These are phyloP conservation scores for Oscheius sp. DNA, from an alignment of 2,888 invertebrate genomes.

Conservation along the genomic window DNA sequence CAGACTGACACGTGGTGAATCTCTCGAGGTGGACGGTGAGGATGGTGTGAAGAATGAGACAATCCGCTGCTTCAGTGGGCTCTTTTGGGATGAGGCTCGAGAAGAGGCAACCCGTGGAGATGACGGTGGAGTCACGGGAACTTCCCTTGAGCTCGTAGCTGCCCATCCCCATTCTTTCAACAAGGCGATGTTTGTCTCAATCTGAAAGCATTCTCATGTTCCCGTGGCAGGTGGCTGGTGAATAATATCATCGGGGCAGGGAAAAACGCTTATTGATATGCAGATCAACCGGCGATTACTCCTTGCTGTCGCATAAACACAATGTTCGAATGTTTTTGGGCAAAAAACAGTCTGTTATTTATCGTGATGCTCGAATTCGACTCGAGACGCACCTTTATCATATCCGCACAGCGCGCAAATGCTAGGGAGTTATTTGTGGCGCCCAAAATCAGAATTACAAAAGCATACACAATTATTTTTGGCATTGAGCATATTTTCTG, in stretches of 20 bases:
- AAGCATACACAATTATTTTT: no score
- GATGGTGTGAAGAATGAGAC: slow-evolving; percentile 51
- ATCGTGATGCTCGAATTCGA: no score
- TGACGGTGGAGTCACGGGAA: slow-evolving; percentile 42
- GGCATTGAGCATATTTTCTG: no score
- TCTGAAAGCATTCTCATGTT: slow-evolving; percentile 47
- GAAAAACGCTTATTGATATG: slow-evolving; percentile 9
- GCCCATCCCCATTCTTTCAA: slow-evolving; percentile 70
- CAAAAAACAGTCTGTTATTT: background rate
- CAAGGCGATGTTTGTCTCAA: slow-evolving; percentile 69
- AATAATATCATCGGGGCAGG: background rate
- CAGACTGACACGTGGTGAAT: slow-evolving; percentile 40
- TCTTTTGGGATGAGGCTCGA: slow-evolving; percentile 17
- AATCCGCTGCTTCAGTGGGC: slow-evolving; percentile 44
- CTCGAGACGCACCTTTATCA: no score
- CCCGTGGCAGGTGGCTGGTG: background rate
- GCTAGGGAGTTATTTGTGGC: no score
- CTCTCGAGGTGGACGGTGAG: slow-evolving; percentile 42
- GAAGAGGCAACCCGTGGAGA: slow-evolving; percentile 36
- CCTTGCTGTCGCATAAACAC: background rate
- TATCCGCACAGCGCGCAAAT: no score
- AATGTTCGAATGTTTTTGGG: background rate
- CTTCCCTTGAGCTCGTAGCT: slow-evolving; percentile 40
- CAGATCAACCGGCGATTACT: slow-evolving; percentile 15
- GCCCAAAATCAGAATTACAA: no score